phyloP scores from a whole-genome alignment of 2,797 vertebrate species.

The Cynodonichthys magdalenae region DNA sequence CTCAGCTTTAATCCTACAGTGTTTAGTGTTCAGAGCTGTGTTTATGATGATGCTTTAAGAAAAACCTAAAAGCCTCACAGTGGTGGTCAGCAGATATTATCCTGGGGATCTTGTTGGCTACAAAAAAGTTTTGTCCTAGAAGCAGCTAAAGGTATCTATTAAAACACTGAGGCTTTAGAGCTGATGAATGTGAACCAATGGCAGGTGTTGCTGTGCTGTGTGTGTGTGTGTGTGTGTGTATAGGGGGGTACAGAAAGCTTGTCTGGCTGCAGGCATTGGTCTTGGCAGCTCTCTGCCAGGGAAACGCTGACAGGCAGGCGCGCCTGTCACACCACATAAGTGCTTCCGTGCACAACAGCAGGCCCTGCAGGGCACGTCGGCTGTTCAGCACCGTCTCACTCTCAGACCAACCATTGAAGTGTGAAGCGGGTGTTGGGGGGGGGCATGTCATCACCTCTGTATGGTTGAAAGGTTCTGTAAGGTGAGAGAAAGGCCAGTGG shows the following conservation, averaged over 20 bases:
- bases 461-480: constrained; percentile 42
- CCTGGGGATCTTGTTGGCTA: constrained; percentile 40
- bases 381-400: constrained; percentile 32
- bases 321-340: constrained; percentile 76
- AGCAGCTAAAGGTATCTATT: constrained; percentile 55
- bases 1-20: too few relatives aligned
- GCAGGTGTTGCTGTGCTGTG: constrained; percentile 67
- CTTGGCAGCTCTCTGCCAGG: constrained; percentile 76
- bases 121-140: too few relatives aligned
- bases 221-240: constrained; percentile 70
- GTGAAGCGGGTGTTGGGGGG: constrained; percentile 14
- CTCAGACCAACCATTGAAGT: constrained; percentile 30
- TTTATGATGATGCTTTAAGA: too few relatives aligned
- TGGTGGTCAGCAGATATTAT: constrained; percentile 28
- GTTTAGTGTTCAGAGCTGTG: too few relatives aligned
- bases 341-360: constrained; percentile 55
- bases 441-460: constrained; percentile 54
- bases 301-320: constrained; percentile 76
- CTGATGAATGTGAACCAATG: constrained; percentile 65
- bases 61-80: too few relatives aligned
- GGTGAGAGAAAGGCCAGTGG: constrained; percentile 50
- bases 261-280: constrained; percentile 74
- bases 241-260: constrained; percentile 67
- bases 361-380: constrained; percentile 56
- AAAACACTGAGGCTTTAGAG: constrained; percentile 53